Evolutionary conservation across 30 jellyfish, hydroid and myxozoan genomes (phyloP).

Genomic region (Rhopilema esculentum): DNA sequence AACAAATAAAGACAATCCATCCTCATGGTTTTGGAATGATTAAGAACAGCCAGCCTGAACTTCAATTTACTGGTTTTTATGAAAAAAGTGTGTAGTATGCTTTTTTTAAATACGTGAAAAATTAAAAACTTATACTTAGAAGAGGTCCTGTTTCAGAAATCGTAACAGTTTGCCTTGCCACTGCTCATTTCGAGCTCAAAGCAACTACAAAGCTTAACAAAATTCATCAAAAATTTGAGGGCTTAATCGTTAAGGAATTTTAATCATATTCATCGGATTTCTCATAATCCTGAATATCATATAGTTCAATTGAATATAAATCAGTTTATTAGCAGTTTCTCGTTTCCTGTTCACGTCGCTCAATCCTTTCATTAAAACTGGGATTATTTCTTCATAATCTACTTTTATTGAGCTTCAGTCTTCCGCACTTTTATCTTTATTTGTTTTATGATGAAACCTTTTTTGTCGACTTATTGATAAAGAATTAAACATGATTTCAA

Average conservation of each 20-base stretch:
- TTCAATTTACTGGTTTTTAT: no score
- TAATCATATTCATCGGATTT: conserved; percentile 4
- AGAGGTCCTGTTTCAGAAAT: no score
- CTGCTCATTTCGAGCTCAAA: no score
- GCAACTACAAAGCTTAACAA: no score
- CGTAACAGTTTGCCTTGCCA: no score
- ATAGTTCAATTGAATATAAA: not conserved
- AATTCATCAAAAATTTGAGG: not conserved
- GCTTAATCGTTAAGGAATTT: not conserved
- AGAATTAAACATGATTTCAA: not conserved
- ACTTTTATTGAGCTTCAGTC: not conserved
- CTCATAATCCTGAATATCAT: not conserved
- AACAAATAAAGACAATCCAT: no score
- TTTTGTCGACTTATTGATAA: not conserved
- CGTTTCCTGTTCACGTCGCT: not conserved
- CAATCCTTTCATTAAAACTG: not conserved
- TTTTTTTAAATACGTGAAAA: no score
- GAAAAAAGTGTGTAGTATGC: no score
- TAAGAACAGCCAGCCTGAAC: no score
- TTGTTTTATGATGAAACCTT: not conserved
- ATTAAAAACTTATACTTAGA: no score
- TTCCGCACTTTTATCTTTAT: not conserved
- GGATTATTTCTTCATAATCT: not conserved
- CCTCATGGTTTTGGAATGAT: no score
- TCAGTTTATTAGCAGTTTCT: not conserved